Evolutionary conservation across 2,113 vertebrate genomes (phyloP).

Genomic region (Ahaetulla prasina): DNA sequence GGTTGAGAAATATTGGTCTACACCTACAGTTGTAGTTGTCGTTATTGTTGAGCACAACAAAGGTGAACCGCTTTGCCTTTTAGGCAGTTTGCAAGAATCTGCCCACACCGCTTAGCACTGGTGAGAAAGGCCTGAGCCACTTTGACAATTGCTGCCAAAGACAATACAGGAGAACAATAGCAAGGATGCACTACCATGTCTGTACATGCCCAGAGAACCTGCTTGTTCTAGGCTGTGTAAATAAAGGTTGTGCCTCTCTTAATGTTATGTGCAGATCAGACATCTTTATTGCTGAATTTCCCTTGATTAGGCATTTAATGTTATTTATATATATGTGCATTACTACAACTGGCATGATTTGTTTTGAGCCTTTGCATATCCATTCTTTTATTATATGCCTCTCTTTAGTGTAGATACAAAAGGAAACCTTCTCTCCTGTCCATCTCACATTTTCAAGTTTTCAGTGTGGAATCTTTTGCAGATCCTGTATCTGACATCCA

Average conservation of each 20-base stretch:
- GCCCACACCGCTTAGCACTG: background rate
- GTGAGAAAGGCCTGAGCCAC: conserved; percentile 49
- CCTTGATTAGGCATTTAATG: conserved; percentile 23
- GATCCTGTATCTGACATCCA: background rate
- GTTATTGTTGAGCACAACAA: conserved; percentile 28
- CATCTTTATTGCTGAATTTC: conserved; percentile 10
- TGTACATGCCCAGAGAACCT: conserved; percentile 59
- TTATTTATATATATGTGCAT: conserved; percentile 33
- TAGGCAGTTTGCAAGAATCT: conserved; percentile 26
- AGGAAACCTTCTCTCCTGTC: background rate
- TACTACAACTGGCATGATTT: conserved; percentile 30
- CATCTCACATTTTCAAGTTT: background rate
- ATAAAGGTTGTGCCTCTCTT: conserved; percentile 59
- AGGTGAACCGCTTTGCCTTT: conserved; percentile 31
- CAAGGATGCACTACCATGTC: conserved; percentile 48
- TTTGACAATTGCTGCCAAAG: conserved; percentile 36
- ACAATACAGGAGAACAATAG: conserved; percentile 48
- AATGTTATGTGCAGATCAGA: conserved; percentile 44
- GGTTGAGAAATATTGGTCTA: background rate
- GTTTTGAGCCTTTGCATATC: conserved; percentile 24
- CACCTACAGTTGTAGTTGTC: conserved; percentile 17
- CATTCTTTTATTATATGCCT: background rate
- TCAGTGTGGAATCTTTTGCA: background rate
- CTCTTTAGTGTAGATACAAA: background rate
- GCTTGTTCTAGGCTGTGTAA: conserved; percentile 52